Percentiles rank a stretch among this genome's conserved stretches.
These are phyloP conservation scores for Bembecia ichneumoniformis DNA, from an alignment of 2,888 invertebrate genomes.

Conservation along the genomic window DNA sequence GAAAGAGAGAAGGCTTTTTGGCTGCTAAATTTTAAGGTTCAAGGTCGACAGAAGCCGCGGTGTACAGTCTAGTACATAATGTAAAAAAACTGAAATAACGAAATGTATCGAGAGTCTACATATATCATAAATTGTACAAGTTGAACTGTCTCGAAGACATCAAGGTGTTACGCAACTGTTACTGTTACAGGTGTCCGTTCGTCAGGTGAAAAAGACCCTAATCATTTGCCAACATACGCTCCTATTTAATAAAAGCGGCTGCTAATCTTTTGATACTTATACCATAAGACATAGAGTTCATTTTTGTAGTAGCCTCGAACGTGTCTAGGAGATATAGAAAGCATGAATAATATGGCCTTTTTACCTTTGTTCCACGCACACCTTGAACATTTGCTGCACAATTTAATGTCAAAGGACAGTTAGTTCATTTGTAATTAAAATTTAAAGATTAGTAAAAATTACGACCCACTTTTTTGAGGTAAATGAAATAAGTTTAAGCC, in stretches of 20 bases:
- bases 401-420: constrained; percentile 30
- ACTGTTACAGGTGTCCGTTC: constrained; percentile 8
- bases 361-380: constrained; percentile 20
- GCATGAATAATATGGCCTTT: not conserved
- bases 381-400: constrained; percentile 33
- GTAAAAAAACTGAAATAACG: too few relatives aligned
- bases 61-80: too few relatives aligned
- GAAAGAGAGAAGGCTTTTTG: too few relatives aligned
- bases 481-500: not conserved
- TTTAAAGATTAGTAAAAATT: constrained; percentile 4
- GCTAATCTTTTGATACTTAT: not conserved
- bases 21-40: too few relatives aligned
- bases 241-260: not conserved
- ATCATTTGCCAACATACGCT: constrained; percentile 9
- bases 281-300: not conserved
- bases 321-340: not conserved
- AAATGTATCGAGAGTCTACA: too few relatives aligned
- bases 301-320: too few relatives aligned
- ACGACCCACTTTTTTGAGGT: not conserved
- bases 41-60: too few relatives aligned
- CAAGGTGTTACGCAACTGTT: constrained; percentile 1
- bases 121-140: too few relatives aligned
- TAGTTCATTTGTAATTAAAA: constrained; percentile 31
- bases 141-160: too few relatives aligned
- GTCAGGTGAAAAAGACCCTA: constrained; percentile 50